Evolutionary conservation across 2,113 vertebrate genomes (phyloP).

Genomic region (Eubucco bourcierii): DNA sequence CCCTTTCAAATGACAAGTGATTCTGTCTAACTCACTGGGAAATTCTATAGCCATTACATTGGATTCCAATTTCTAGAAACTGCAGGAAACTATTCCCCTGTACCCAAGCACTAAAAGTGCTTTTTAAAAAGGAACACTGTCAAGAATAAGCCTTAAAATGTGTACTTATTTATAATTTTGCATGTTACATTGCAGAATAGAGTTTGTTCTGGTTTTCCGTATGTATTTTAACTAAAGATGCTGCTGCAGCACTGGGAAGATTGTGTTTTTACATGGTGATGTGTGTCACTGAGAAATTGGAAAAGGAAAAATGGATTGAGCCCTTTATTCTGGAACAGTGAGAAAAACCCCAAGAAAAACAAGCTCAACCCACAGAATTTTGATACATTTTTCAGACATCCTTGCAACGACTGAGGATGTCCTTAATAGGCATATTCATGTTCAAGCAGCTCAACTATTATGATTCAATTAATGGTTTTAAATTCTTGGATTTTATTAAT

Average conservation of each 20-base stretch:
- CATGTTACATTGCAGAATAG: not conserved
- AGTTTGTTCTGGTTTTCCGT: conserved; percentile 9
- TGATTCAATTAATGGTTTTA: not conserved
- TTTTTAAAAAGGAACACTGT: conserved; percentile 49
- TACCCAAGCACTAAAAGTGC: conserved; percentile 13
- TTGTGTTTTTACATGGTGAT: not conserved
- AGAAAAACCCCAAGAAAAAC: not conserved
- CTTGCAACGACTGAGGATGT: not conserved
- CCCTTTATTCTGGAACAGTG: not conserved
- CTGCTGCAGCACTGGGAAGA: not conserved
- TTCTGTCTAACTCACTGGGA: conserved; percentile 30
- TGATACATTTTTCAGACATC: not conserved
- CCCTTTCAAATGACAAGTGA: conserved; percentile 55
- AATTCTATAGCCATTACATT: conserved; percentile 33
- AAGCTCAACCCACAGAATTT: conserved; percentile 24
- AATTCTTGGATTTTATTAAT: conserved; percentile 17
- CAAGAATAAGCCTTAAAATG: conserved; percentile 29
- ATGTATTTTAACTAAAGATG: not conserved
- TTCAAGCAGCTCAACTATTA: conserved; percentile 7
- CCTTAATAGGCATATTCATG: not conserved
- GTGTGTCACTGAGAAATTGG: not conserved
- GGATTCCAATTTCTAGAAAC: conserved; percentile 16
- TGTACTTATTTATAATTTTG: not conserved
- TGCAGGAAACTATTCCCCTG: conserved; percentile 12
- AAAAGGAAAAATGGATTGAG: not conserved